A percentile compares a stretch with the other conserved stretches of the same genome.
Conservation (phyloP, 2,113 vertebrate genomes). For the Gallinago media region DNA sequence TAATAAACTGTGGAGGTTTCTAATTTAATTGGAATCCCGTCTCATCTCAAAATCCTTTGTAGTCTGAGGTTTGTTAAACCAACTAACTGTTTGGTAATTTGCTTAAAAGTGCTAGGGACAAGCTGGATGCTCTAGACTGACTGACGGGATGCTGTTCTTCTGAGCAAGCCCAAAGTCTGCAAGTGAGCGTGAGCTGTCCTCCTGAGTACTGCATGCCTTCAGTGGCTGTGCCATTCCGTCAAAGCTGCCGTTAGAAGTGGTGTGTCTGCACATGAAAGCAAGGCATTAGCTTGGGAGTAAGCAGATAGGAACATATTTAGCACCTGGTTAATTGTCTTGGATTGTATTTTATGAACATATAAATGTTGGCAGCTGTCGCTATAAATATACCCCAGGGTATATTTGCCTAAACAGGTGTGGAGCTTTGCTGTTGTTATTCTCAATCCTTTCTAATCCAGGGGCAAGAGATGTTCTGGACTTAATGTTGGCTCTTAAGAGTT, state of each 20-base stretch:
- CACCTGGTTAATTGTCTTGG: background rate
- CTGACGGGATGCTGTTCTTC: background rate
- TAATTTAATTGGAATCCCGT: background rate
- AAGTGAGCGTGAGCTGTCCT: background rate
- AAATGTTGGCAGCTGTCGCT: background rate
- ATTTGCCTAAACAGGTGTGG: background rate
- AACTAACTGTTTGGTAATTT: background rate
- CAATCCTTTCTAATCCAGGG: background rate
- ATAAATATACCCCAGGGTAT: background rate
- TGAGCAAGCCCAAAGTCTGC: background rate
- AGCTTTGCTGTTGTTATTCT: background rate
- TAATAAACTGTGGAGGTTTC: background rate
- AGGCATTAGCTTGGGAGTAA: background rate
- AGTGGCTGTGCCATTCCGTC: background rate
- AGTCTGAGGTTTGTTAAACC: background rate
- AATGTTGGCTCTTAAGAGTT: background rate
- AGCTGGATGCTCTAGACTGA: background rate
- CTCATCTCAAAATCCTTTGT: background rate
- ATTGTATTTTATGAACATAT: background rate
- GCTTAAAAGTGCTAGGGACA: background rate
- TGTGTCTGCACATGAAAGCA: background rate
- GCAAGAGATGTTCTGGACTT: background rate
- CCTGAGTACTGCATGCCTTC: background rate
- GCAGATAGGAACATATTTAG: background rate
- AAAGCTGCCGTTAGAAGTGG: background rate